Evolutionary conservation across 2,888 invertebrate species (phyloP).

Genomic region (Hypsopygia costalis): DNA sequence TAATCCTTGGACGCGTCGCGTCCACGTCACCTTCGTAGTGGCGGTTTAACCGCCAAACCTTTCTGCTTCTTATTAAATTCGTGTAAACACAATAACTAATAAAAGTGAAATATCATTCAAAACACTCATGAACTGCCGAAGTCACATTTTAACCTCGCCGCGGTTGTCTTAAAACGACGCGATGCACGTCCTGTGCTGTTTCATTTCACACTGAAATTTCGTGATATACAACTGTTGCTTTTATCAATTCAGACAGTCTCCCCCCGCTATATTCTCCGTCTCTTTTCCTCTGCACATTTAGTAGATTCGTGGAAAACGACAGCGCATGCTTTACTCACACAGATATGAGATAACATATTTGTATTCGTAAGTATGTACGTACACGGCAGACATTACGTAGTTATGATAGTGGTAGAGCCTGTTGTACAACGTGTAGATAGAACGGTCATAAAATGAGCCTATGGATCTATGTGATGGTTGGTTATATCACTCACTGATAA

Average conservation of each 20-base stretch:
- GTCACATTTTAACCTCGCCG: constrained; percentile 70
- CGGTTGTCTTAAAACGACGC: constrained; percentile 38
- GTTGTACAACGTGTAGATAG: constrained; percentile 18
- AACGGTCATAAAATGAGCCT: constrained; percentile 16
- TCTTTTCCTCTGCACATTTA: constrained; percentile 45
- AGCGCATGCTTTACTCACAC: constrained; percentile 39
- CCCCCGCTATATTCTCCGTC: constrained; percentile 50
- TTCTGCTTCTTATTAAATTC: constrained; percentile 27
- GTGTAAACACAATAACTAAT: constrained; percentile 41
- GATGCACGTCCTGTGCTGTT: constrained; percentile 48
- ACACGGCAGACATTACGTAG: constrained; percentile 37
- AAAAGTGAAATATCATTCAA: constrained; percentile 42
- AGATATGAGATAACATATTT: constrained; percentile 36
- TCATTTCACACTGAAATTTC: constrained; percentile 70
- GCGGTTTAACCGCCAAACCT: constrained; percentile 39
- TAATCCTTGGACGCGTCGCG: constrained; percentile 60
- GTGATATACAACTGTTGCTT: constrained; percentile 72
- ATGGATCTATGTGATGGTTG: constrained; percentile 8
- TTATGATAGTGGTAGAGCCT: constrained; percentile 21
- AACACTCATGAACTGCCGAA: constrained; percentile 59
- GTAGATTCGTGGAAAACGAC: constrained; percentile 44
- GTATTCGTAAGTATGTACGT: constrained; percentile 30
- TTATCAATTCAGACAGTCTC: constrained; percentile 69
- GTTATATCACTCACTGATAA: constrained; percentile 17
- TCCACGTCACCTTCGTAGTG: constrained; percentile 66